Base-by-base conservation (phyloP, 1,140 invertebrate genomes). In the Sweltsa coloradensis region DNA sequence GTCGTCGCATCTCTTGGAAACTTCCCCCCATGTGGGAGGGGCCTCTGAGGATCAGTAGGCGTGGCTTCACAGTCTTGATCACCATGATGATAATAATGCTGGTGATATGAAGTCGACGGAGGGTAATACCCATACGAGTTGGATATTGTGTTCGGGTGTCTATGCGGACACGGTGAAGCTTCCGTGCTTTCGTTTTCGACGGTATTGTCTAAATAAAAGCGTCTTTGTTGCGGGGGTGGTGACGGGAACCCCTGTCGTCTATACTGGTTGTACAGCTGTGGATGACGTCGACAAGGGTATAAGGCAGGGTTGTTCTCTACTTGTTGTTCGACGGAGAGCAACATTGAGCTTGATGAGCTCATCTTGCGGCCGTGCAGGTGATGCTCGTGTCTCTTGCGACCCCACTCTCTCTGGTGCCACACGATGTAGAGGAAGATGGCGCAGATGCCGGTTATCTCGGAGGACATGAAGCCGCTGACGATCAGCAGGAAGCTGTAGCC, bases 401-500 rank as follows among this genome's bases (percentile, higher is more conserved):
- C 23, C 46, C 46, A 47, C 25, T 47, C 46, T 11, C 67, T 67
- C 58, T 83, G 78, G 57, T 81, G 76, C 63, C 74, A 73, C 55
- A 79, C 79, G 52, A 91, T 86, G 63, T 86, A 91, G 23, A 89
- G 77, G 61, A 90, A 90, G 40, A 93, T 81, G 41, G 86, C 85
- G 40, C 83, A 80, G 13, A 85, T 85, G 13, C 88, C 89, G 13
- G 88, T 81, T 36, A 89, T 65, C 63, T 91, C 87, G 2, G 82
- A 84, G 19, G 78, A 74, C 51, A 92, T 75, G 59, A 92, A 87
- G 13, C 87, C 86, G 53, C 81, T 75, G 24, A 91, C 79, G 57
- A 89, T 86, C 9, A 91, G 70, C 19, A 89, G 73, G 65, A 92
- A 93, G 41, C 68, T 69, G 65, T 84, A 89, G 40, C 89, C 89